Base-by-base conservation (phyloP, 2,113 vertebrate species). In the Narcine bancroftii region DNA sequence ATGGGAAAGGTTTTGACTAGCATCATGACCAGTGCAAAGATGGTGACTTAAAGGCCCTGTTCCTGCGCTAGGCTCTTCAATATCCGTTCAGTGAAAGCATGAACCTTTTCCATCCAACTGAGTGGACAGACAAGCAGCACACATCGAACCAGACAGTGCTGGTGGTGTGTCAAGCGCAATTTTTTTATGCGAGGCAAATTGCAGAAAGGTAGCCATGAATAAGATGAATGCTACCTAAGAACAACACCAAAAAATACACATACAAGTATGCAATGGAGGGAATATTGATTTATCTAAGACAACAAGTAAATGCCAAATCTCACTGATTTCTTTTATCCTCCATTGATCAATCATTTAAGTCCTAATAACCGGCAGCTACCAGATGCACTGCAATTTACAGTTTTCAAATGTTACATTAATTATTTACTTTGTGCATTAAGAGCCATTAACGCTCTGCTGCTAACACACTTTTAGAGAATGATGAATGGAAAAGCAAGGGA, bases 331-430 rank as follows among this genome's bases (percentile, higher is more conserved):
- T 45, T 47, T 66, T 69, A 69, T 69, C 63, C 26, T 91, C 21
- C 89, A 39, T 42, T 69, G 65, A 91, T 91, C 89, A 91, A 91
- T 91, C 65, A 29, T 71, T 71, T 33, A 69, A 69, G 65, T 39
- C 65, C 71, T 91, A 33, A 63, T 69, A 66, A 66, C 39, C 89
- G 47, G 89, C 47, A 26, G 39, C 42, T 69, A 69, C 0, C 42
- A 69, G 63, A 69, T 71, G 69, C 26, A 69, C 9, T 47, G 65
- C 24, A 69, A 33, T 91, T 69, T 66, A 69, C 36, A 69, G 89
- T 33, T 91, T 91, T 47, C 26, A 91, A 91, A 71, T 87, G 65
- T 47, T 69, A 91, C 42, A 47, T 91, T 91, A 24, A 91, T 91
- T 3, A 91, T 69, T 91, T 91, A 69, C 56, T 69, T 39, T 42